Evolutionary conservation across 2,888 invertebrate genomes (phyloP), one percentile per base, ranked within the genome.

Genomic region (Heliconius erato): DNA sequence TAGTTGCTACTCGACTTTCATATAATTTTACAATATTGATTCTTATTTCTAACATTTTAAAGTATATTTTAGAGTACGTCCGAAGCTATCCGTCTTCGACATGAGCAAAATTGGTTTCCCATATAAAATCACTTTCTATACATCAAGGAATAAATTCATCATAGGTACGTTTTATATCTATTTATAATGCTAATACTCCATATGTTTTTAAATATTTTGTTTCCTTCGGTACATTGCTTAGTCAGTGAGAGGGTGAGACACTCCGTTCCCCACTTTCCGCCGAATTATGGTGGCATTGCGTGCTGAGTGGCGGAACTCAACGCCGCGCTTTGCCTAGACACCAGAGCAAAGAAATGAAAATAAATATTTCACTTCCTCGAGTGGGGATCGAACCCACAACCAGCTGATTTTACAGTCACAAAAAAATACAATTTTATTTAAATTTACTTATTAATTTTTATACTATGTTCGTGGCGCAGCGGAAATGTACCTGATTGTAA

Each of bases 71-170:
- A 1, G 16, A n/a, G 19, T 6, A 23, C 67, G 40, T 19, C 32
- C 49, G 26, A 35, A 19, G 35, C 19, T 40, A 32, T 35, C 68
- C 28, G 40, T 59, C 35, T 76, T 76, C 67, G 67, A 74, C 35
- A 54, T 40, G 74, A 81, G n/a, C 59, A 81, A 88, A 88, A 92
- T 92, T 91, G 92, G 92, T 92, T 92, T 90, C 91, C 91, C 90
- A 92, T 92, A 91, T 91, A 80, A 86, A 92, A 92, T 93, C 92
- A 91, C 91, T 91, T 92, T 89, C 86, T 88, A 82, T 87, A 74
- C 65, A 74, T 76, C 77, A 44, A 74, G 72, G 63, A 82, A 65
- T 76, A 81, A 82, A 79, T 81, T 79, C 69, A 69, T 74, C 80
- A 59, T 59, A n/a, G n/a, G n/a, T n/a, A 80, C 40, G 54, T 80